Conservation (phyloP, 2,797 vertebrate genomes). For the Euphonia xanthogaster region DNA sequence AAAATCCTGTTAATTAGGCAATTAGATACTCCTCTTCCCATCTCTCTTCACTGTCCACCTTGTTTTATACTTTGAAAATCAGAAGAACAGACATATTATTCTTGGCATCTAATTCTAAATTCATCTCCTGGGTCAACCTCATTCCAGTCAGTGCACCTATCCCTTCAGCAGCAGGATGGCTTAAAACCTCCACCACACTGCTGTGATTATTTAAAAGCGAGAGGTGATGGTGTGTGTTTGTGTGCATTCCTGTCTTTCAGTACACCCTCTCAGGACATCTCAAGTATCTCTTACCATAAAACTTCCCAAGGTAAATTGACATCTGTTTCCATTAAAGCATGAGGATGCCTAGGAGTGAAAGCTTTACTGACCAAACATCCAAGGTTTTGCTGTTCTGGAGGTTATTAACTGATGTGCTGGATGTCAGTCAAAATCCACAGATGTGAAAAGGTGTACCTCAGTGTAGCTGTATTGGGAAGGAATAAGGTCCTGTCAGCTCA, state of each 20-base stretch:
- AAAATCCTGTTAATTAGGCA: slow-evolving; percentile 72
- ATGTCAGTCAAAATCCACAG: neutral
- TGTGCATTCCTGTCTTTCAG: neutral
- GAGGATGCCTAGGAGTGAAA: neutral
- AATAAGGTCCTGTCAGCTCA: neutral
- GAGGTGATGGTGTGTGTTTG: neutral
- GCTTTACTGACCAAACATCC: neutral
- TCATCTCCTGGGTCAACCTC: neutral
- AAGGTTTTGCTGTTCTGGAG: neutral
- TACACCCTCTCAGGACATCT: neutral
- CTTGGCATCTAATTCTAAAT: slow-evolving; percentile 25
- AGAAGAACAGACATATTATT: slow-evolving; percentile 40
- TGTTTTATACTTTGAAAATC: slow-evolving; percentile 63
- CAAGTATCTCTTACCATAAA: neutral
- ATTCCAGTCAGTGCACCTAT: slow-evolving; percentile 16
- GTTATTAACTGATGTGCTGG: neutral
- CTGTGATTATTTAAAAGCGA: slow-evolving; percentile 1
- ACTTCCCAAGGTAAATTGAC: neutral
- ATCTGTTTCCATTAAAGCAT: neutral
- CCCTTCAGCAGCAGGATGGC: neutral
- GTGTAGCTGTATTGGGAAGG: neutral
- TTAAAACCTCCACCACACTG: neutral
- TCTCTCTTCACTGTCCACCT: slow-evolving; percentile 46
- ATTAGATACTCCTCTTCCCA: slow-evolving; percentile 67
- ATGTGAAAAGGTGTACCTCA: neutral